phyloP scores from a whole-genome alignment of 2,113 vertebrate genomes.

The Barnardius zonarius region DNA sequence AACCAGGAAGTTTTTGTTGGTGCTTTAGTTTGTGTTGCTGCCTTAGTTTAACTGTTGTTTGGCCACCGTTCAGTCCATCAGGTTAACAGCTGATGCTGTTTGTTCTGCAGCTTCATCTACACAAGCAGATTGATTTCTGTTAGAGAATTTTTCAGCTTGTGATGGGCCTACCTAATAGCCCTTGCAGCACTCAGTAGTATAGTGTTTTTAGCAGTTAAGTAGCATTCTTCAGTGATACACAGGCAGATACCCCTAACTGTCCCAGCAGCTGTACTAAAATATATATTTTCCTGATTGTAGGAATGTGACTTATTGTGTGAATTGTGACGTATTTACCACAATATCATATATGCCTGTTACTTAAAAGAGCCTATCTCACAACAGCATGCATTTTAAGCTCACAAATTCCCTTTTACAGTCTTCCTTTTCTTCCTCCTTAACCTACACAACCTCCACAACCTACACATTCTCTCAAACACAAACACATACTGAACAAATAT shows the following conservation, averaged over 20 bases:
- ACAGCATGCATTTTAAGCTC: neutral
- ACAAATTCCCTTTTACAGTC: neutral
- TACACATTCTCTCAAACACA: neutral
- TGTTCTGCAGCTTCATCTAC: neutral
- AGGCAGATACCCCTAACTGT: neutral
- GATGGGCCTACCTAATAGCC: neutral
- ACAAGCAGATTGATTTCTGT: slow-evolving; percentile 7
- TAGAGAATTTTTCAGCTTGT: neutral
- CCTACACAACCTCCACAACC: neutral
- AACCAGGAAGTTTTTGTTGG: neutral
- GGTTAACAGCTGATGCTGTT: neutral
- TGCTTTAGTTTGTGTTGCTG: neutral
- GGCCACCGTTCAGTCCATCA: neutral
- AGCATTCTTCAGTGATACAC: neutral
- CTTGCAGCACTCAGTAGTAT: neutral
- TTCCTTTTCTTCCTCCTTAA: neutral
- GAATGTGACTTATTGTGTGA: neutral
- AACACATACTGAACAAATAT: neutral
- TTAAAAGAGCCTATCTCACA: neutral
- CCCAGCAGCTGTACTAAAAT: neutral
- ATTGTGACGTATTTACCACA: neutral
- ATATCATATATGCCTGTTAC: neutral
- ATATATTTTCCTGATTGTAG: neutral
- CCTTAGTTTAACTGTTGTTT: neutral
- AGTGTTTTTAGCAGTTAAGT: neutral